A percentile compares a stretch with the other conserved stretches of the same genome.
Evolutionary conservation across 2,113 vertebrate genomes (phyloP).

Genomic region (Aramus guarauna): DNA sequence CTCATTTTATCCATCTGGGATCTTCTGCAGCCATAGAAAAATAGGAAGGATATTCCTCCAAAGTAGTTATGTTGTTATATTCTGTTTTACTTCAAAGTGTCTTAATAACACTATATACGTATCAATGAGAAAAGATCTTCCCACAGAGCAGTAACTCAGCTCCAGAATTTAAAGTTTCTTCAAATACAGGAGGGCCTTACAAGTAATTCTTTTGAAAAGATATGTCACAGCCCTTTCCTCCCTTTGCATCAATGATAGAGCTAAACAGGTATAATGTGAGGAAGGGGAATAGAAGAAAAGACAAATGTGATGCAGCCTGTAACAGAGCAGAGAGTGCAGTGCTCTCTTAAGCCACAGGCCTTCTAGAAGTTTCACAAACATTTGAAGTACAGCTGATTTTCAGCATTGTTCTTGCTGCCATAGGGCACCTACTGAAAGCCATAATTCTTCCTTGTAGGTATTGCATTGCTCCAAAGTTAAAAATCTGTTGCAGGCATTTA

Average conservation of each 20-base stretch:
- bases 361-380: neutral
- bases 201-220: neutral
- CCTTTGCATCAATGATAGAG: neutral
- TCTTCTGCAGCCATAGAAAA: neutral
- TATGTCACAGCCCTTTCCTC: neutral
- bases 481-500: neutral
- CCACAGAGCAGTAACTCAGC: neutral
- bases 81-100: neutral
- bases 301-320: neutral
- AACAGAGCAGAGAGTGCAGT: neutral
- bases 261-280: rapidly evolving
- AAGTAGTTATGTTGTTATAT: neutral
- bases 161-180: neutral
- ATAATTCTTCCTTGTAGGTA: neutral
- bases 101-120: neutral
- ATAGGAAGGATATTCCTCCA: neutral
- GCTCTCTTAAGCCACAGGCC: neutral
- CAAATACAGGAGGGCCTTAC: neutral
- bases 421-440: neutral
- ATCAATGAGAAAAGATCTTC: neutral
- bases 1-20: neutral
- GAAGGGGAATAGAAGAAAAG: neutral
- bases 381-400: neutral
- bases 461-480: neutral
- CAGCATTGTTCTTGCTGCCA: neutral